Conservation (phyloP, 2,113 vertebrate species). For the Gallinago jamesoni region DNA sequence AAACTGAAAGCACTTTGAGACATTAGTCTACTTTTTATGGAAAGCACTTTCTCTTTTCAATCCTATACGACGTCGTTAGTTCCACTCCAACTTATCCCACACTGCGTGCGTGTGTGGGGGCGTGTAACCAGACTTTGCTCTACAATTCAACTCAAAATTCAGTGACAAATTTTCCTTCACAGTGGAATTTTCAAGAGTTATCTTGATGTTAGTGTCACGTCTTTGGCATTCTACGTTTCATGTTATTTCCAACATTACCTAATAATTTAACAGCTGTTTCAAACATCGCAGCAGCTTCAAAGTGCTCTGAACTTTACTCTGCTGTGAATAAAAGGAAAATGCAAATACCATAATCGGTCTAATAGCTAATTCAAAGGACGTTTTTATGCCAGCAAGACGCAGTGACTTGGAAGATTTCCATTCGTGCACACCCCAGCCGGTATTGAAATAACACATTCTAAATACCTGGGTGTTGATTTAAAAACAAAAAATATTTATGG, state of each 20-base stretch:
- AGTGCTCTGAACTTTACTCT: background rate
- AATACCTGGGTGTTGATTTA: background rate
- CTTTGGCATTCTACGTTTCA: background rate
- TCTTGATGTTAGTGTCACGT: background rate
- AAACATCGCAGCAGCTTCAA: background rate
- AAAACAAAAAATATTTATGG: background rate
- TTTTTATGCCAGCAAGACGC: background rate
- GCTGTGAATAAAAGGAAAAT: conserved; percentile 14
- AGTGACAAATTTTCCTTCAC: background rate
- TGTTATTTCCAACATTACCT: background rate
- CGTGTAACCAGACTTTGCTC: background rate
- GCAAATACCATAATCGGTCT: background rate
- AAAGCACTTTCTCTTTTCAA: conserved; percentile 54
- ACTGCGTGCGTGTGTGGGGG: background rate
- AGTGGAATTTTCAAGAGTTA: background rate
- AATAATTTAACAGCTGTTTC: background rate
- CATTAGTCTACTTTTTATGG: conserved; percentile 2
- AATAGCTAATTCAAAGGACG: background rate
- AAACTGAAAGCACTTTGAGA: conserved; percentile 71
- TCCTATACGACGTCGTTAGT: background rate
- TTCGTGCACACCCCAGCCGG: background rate
- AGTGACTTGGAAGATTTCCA: background rate
- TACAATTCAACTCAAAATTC: background rate
- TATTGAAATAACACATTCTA: background rate
- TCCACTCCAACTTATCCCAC: background rate